A percentile compares a stretch with the other conserved stretches of the same genome.
Conservation (phyloP, 2,113 vertebrate species). For the Gopherus flavomarginatus region DNA sequence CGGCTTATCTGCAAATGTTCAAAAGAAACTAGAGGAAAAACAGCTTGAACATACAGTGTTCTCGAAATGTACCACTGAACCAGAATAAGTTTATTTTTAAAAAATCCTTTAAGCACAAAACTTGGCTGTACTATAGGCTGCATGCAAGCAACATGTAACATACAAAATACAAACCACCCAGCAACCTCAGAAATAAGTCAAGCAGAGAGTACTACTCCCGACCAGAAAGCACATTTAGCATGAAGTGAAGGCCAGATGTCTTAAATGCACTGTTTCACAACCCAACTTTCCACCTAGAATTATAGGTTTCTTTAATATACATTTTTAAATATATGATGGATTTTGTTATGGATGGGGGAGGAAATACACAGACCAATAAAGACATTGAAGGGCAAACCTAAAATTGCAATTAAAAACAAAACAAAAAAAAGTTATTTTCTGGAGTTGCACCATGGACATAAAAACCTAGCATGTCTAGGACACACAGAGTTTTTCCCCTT, state of each 20-base stretch:
- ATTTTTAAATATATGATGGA: background rate
- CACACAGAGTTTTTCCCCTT: background rate
- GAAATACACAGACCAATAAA: background rate
- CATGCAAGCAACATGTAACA: background rate
- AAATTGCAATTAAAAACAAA: background rate
- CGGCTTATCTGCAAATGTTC: background rate
- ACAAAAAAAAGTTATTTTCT: background rate
- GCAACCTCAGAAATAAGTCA: background rate
- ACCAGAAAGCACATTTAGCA: slow-evolving; percentile 7
- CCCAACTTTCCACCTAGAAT: slow-evolving; percentile 12
- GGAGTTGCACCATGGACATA: background rate
- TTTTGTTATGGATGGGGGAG: background rate
- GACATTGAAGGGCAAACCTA: background rate
- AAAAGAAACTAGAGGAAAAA: background rate
- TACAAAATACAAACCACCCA: background rate
- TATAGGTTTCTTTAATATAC: background rate
- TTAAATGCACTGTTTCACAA: slow-evolving; percentile 60
- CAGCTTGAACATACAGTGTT: background rate
- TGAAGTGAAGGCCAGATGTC: slow-evolving; percentile 34
- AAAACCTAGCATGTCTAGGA: background rate
- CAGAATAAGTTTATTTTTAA: background rate
- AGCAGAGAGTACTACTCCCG: slow-evolving; percentile 16
- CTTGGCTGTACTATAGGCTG: background rate
- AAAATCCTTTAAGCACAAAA: background rate
- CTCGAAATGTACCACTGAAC: background rate